Conservation (phyloP, 2,888 invertebrate species). For the Acrobasis consociella region DNA sequence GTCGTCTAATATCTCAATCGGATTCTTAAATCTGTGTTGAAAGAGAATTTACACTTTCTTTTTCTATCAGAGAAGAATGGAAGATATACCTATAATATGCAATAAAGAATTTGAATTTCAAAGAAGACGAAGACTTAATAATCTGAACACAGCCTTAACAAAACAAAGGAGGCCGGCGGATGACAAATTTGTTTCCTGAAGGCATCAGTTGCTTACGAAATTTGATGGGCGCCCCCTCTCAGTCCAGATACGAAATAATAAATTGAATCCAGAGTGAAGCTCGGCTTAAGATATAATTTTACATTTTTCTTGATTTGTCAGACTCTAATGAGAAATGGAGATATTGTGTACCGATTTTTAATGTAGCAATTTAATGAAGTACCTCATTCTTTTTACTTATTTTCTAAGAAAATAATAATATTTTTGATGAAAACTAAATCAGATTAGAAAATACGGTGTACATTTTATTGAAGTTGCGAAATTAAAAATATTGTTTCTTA, state of each 20-base stretch:
- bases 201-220: constrained; percentile 65
- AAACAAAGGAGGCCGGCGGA: constrained; percentile 66
- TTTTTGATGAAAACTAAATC: too few relatives aligned
- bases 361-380: neutral
- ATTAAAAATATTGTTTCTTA: too few relatives aligned
- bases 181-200: constrained; percentile 67
- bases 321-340: constrained; percentile 33
- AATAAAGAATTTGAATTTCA: neutral
- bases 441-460: too few relatives aligned
- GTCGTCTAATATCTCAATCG: too few relatives aligned
- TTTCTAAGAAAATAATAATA: too few relatives aligned
- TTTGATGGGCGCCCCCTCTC: constrained; percentile 46
- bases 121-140: neutral
- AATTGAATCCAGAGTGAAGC: constrained; percentile 44
- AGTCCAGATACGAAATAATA: constrained; percentile 45
- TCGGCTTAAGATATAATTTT: constrained; percentile 41
- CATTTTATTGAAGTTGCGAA: too few relatives aligned
- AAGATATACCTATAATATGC: too few relatives aligned
- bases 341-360: constrained; percentile 27
- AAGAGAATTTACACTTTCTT: too few relatives aligned
- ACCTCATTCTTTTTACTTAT: too few relatives aligned
- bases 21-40: too few relatives aligned
- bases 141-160: constrained; percentile 39
- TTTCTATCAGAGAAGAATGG: too few relatives aligned
- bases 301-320: constrained; percentile 46